A percentile compares a stretch with the other conserved stretches of the same genome.
Evolutionary conservation across 2,888 invertebrate species (phyloP).

Genomic region (Drosophila eohydei): DNA sequence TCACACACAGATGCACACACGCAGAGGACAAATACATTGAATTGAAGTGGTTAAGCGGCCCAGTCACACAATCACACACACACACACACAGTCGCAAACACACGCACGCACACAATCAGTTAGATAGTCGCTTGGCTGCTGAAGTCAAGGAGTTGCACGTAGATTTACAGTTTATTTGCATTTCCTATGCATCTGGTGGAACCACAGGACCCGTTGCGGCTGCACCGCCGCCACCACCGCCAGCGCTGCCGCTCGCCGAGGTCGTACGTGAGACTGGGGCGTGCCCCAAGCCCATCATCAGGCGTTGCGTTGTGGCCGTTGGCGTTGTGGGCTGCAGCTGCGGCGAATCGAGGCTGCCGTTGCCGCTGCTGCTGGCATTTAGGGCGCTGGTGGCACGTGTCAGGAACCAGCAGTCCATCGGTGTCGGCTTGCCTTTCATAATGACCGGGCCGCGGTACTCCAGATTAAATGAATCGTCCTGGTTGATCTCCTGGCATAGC

Average conservation of each 20-base stretch:
- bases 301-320: constrained; percentile 55
- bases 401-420: constrained; percentile 97
- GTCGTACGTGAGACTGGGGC: constrained; percentile 76
- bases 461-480: constrained; percentile 93
- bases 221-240: constrained; percentile 26
- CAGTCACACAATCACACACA: constrained; percentile 34
- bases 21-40: constrained; percentile 58
- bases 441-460: constrained; percentile 94
- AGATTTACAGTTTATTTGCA: constrained; percentile 69
- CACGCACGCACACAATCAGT: constrained; percentile 21
- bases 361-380: constrained; percentile 59
- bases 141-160: constrained; percentile 50
- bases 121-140: constrained; percentile 42
- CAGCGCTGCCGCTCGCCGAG: constrained; percentile 49
- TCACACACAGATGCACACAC: constrained; percentile 34
- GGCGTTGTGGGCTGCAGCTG: constrained; percentile 69
- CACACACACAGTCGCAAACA: constrained; percentile 16
- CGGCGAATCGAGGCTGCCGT: constrained; percentile 76
- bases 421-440: constrained; percentile 97
- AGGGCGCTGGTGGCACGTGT: constrained; percentile 84
- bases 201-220: constrained; percentile 39
- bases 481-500: constrained; percentile 92
- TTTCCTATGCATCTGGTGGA: constrained; percentile 77
- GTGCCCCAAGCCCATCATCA: constrained; percentile 52
- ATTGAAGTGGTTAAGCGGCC: constrained; percentile 77